Evolutionary conservation across 1,140 invertebrate genomes (phyloP).

Genomic region (Nephotettix cincticeps): DNA sequence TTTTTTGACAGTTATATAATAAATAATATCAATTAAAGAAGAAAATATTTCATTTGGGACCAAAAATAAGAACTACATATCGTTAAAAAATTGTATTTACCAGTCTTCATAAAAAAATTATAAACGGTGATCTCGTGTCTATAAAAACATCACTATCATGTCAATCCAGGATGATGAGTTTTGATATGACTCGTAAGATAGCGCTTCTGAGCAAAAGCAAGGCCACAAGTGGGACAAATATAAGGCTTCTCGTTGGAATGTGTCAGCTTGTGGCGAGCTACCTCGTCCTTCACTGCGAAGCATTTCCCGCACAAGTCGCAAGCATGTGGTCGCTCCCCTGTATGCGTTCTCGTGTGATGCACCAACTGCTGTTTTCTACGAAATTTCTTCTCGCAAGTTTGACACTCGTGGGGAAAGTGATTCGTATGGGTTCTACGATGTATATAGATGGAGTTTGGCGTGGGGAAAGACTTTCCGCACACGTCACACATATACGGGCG

Average conservation of each 20-base stretch:
- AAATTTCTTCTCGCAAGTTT: conserved; percentile 51
- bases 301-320: conserved; percentile 29
- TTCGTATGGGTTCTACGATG: conserved; percentile 54
- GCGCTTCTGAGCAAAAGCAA: conserved; percentile 39
- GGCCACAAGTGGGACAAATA: conserved; percentile 47
- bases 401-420: conserved; percentile 52
- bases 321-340: conserved; percentile 34
- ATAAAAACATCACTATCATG: no score
- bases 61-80: no score
- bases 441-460: conserved; percentile 54
- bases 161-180: conserved; percentile 19
- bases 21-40: no score
- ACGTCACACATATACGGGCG: conserved; percentile 36
- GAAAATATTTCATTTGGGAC: no score
- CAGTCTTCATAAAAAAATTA: no score
- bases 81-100: no score
- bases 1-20: no score
- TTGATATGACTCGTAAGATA: conserved; percentile 32
- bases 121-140: no score
- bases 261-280: conserved; percentile 24
- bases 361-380: conserved; percentile 52
- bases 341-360: conserved; percentile 46
- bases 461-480: conserved; percentile 49
- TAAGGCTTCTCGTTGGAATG: conserved; percentile 45
- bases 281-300: conserved; percentile 25